Evolutionary conservation across 92 coral and sea anemone genomes (phyloP), one percentile per base, ranked within the genome.

Genomic region (Porites cylindrica): DNA sequence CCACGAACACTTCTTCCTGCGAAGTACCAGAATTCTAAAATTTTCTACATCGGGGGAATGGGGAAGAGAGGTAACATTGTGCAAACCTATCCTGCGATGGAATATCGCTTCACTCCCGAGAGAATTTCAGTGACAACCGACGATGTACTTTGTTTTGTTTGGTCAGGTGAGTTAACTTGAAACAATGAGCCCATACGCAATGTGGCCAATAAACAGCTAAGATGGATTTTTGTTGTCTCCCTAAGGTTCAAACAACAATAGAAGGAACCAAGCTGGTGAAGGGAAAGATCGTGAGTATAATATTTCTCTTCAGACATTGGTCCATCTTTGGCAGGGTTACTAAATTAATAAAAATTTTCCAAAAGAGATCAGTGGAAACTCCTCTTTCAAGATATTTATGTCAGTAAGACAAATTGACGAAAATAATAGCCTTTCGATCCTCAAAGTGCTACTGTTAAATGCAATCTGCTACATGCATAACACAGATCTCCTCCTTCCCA

Each of bases 21-120:
- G 74, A 71, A 71, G 62, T 72, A 10, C 72, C 86, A 81, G 60
- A 63, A 74, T 32, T 26, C 71, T 61, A 64, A 81, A 64, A 87
- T 87, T 18, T 71, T 72, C 66, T 79, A 87, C 82, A 71, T 87
- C 8, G 72, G 54, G 8, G 82, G 86, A 47, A 79, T 79, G 81
- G 91, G 91, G 17, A 87, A 87, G 76, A 87, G 91, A 81, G 91
- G 91, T 61, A 87, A 87, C 51, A 87, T 80, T 63, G 91, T 87
- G 58, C 91, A 87, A 74, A 54, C 81, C 50, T 87, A 87, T 73
- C 91, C 91, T 12, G 91, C 91, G 67, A 73, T 87, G 91, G 91
- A 87, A 81, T 81, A 87, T 81, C 80, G 86, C 81, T 87, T 87
- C 75, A 26, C 58, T 47, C 91, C 91, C 32, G 86, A 85, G 16